Percentiles rank a stretch among this genome's conserved stretches.
phyloP scores from a whole-genome alignment of 2,888 invertebrate species.

The Eristalis arbustorum region DNA sequence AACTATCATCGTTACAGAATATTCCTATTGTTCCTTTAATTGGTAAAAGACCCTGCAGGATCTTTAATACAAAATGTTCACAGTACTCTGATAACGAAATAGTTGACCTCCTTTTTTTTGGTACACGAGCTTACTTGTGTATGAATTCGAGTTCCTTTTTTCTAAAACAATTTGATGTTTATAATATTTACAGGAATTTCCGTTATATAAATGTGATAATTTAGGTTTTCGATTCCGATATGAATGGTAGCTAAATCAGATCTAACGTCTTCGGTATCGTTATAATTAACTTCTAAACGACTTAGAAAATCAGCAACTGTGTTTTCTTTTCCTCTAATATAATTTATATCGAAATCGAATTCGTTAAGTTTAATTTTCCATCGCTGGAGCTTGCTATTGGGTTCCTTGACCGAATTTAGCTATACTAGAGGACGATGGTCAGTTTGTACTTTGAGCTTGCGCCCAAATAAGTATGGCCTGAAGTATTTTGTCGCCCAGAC shows the following conservation, averaged over 20 bases:
- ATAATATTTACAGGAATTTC: constrained; percentile 11
- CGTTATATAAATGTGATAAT: constrained; percentile 13
- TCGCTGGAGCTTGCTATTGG: constrained; percentile 74
- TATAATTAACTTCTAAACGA: not conserved
- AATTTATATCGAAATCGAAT: constrained; percentile 72
- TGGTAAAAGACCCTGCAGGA: constrained; percentile 2
- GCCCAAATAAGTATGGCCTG: not conserved
- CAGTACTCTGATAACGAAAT: not conserved
- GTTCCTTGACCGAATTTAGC: constrained; percentile 76
- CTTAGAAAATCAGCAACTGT: not conserved
- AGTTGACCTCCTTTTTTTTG: constrained; percentile 4
- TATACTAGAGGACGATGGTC: constrained; percentile 77
- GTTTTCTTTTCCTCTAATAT: constrained; percentile 71
- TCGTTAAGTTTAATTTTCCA: constrained; percentile 75
- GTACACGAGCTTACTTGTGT: constrained; percentile 5
- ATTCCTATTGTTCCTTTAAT: constrained; percentile 1
- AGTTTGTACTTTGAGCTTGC: constrained; percentile 75
- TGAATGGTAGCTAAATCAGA: not conserved
- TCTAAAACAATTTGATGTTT: not conserved
- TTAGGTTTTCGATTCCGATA: constrained; percentile 2
- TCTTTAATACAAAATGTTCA: not conserved
- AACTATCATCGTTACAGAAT: not conserved
- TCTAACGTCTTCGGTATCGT: not conserved
- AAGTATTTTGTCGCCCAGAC: too few relatives aligned
- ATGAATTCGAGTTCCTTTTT: not conserved